These are phyloP conservation scores for Embidobia sp. DNA, from an alignment of 2,888 invertebrate genomes.

Conservation along the genomic window DNA sequence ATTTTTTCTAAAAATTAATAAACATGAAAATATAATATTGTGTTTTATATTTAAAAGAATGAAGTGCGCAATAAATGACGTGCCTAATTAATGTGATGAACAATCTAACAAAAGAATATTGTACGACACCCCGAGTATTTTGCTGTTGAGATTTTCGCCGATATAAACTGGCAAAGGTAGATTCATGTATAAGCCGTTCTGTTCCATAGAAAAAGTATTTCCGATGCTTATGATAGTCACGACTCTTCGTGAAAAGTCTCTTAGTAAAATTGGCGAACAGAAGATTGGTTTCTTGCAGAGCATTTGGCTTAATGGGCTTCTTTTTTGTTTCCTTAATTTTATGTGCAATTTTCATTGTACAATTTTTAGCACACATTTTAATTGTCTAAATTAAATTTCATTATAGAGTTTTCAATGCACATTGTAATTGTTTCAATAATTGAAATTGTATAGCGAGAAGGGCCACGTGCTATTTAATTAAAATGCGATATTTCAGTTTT, in stretches of 20 bases:
- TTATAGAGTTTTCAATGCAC: no score
- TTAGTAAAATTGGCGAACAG: slow-evolving; percentile 20
- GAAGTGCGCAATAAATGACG: no score
- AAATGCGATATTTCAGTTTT: slow-evolving; percentile 26
- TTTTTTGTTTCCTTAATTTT: slow-evolving; percentile 3
- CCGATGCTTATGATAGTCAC: slow-evolving; percentile 7
- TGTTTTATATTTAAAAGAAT: not conserved
- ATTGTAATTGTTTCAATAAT: slow-evolving; percentile 30
- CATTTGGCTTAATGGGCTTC: slow-evolving; percentile 12
- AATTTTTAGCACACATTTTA: no score
- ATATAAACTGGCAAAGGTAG: not conserved
- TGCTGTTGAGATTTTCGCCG: no score
- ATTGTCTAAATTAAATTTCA: no score
- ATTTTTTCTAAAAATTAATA: no score
- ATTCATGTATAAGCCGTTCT: not conserved
- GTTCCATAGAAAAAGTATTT: slow-evolving; percentile 8
- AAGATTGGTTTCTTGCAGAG: slow-evolving; percentile 11
- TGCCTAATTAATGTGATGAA: slow-evolving; percentile 17
- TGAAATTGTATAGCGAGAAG: slow-evolving; percentile 7
- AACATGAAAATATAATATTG: not conserved
- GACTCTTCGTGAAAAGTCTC: slow-evolving; percentile 11
- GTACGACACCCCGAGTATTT: no score
- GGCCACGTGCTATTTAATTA: slow-evolving; percentile 31
- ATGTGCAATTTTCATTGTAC: slow-evolving; percentile 1
- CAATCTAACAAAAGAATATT: not conserved